A percentile compares a stretch with the other conserved stretches of the same genome.
Conservation (phyloP, 2,888 invertebrate species). For the Anthoptus insignis region DNA sequence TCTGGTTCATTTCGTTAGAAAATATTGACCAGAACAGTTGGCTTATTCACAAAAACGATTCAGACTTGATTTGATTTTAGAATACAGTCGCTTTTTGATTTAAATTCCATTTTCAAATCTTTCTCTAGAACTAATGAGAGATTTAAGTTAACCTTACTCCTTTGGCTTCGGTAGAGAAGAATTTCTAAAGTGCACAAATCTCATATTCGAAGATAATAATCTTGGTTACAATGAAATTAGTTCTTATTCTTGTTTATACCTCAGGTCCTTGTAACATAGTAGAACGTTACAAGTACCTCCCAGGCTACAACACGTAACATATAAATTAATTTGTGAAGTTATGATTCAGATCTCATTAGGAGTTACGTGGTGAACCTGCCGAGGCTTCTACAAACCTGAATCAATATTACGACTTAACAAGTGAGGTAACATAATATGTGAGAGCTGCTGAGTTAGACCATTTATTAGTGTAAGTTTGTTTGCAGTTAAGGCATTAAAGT, state of each 20-base stretch:
- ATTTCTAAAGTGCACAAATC: too few relatives aligned
- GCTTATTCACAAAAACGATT: background rate
- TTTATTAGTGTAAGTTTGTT: too few relatives aligned
- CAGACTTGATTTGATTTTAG: constrained; percentile 1
- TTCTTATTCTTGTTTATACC: constrained; percentile 1
- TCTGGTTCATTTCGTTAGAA: background rate
- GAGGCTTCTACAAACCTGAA: background rate
- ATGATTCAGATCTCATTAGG: constrained; percentile 8
- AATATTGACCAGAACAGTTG: background rate
- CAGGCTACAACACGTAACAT: constrained; percentile 7
- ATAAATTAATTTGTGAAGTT: constrained; percentile 15
- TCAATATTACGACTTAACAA: constrained; percentile 2
- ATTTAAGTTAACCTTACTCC: too few relatives aligned
- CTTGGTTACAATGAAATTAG: background rate
- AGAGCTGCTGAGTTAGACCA: too few relatives aligned
- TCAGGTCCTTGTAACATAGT: too few relatives aligned
- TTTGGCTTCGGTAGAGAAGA: too few relatives aligned
- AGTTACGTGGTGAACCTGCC: background rate
- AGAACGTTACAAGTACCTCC: background rate
- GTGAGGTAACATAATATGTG: background rate
- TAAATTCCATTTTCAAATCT: background rate
- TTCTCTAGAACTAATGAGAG: too few relatives aligned
- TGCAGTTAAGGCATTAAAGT: too few relatives aligned
- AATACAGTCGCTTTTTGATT: background rate
- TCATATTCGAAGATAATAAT: background rate